Percentiles rank a stretch among this genome's conserved stretches.
These are phyloP conservation scores for Camponotus vicinus DNA, from an alignment of 1,140 invertebrate genomes.

Conservation along the genomic window DNA sequence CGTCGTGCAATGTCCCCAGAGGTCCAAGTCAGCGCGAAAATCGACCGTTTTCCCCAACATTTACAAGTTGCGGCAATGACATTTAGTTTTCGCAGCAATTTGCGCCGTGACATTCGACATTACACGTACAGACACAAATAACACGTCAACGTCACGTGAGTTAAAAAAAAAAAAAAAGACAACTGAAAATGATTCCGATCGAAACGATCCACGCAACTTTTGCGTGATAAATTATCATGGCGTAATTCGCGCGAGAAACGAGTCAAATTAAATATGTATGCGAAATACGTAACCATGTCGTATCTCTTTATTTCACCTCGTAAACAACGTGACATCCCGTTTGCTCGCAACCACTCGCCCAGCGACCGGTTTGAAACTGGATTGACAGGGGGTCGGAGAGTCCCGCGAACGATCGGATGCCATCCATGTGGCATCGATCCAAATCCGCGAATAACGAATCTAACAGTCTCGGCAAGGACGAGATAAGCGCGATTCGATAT, in stretches of 20 bases:
- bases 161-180: background rate
- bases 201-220: background rate
- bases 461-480: background rate
- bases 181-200: background rate
- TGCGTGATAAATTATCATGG: background rate
- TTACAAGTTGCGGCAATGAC: constrained; percentile 28
- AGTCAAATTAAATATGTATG: constrained; percentile 12
- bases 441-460: background rate
- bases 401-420: too few species aligned
- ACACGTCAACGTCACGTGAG: background rate
- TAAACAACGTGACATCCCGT: too few species aligned
- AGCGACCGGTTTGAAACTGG: too few species aligned
- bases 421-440: too few species aligned
- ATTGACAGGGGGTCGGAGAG: too few species aligned
- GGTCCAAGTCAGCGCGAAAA: background rate
- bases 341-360: too few species aligned
- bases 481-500: background rate
- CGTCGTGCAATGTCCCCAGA: constrained; percentile 1
- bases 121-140: background rate
- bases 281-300: background rate
- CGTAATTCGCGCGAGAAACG: background rate
- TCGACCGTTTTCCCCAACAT: constrained; percentile 4
- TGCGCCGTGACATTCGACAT: background rate
- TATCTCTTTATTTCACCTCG: background rate
- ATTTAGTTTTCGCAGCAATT: constrained; percentile 2